Conservation (phyloP, 2,888 invertebrate genomes). For the Corbicula japonica region DNA sequence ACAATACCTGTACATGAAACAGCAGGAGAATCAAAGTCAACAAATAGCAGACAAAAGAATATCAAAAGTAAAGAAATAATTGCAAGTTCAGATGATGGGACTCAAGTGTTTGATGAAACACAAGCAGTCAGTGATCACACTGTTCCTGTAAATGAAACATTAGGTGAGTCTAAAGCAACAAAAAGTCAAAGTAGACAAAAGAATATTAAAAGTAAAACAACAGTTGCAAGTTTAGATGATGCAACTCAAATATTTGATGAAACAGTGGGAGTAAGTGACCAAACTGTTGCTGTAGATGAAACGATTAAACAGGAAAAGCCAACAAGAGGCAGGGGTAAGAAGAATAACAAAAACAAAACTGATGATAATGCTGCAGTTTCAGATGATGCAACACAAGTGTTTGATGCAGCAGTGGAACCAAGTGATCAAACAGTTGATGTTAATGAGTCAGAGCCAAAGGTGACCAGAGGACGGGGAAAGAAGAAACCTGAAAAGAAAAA, state of each 20-base stretch:
- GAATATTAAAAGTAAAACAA: too few species aligned
- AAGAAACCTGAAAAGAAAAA: too few species aligned
- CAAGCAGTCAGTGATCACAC: background rate
- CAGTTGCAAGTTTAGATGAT: constrained; percentile 38
- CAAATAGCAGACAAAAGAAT: background rate
- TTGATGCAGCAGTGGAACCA: too few species aligned
- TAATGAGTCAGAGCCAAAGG: too few species aligned
- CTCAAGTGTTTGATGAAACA: constrained; percentile 15
- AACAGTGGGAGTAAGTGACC: constrained; percentile 8
- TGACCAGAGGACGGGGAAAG: too few species aligned
- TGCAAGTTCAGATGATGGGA: constrained; percentile 18
- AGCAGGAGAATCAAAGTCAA: background rate
- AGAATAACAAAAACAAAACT: background rate
- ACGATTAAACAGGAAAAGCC: background rate
- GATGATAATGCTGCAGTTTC: background rate
- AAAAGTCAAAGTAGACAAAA: background rate
- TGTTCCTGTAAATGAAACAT: background rate
- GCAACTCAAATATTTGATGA: constrained; percentile 56
- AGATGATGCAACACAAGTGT: background rate
- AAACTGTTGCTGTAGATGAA: constrained; percentile 18
- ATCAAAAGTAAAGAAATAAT: background rate
- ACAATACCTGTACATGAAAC: constrained; percentile 41
- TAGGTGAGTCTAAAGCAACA: background rate
- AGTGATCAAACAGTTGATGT: constrained; percentile 8
- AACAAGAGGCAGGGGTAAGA: too few species aligned